Evolutionary conservation across 2,797 vertebrate species (phyloP).

Genomic region (Botia almorhae): DNA sequence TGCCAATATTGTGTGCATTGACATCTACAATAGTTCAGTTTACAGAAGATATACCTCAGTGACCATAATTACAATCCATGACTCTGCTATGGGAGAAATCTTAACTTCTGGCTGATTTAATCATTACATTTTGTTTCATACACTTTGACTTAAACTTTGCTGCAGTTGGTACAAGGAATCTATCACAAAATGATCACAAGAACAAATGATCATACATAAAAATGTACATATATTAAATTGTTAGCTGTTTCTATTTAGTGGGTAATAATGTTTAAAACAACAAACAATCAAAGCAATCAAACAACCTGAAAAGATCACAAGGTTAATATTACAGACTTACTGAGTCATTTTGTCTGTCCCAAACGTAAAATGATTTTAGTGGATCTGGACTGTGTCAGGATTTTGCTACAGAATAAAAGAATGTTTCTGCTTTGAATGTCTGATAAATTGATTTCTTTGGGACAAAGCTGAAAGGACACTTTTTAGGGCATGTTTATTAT

Average conservation of each 20-base stretch:
- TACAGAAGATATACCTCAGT: slow-evolving; percentile 5
- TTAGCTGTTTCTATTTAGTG: not conserved
- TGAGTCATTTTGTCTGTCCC: not conserved
- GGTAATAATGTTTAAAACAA: not conserved
- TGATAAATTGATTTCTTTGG: slow-evolving; percentile 38
- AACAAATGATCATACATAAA: not conserved
- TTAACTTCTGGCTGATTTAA: slow-evolving; percentile 70
- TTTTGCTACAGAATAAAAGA: slow-evolving; percentile 40
- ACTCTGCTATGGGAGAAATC: slow-evolving; percentile 59
- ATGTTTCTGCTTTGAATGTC: slow-evolving; percentile 33
- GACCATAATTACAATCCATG: slow-evolving; percentile 62
- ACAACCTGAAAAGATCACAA: not conserved
- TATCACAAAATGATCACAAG: not conserved
- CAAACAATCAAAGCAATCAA: not conserved
- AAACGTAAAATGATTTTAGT: not conserved
- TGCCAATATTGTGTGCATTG: not conserved
- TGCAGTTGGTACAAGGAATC: not conserved
- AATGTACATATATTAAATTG: not conserved
- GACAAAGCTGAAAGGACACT: not conserved
- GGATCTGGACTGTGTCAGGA: slow-evolving; percentile 26
- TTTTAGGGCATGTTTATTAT: slow-evolving; percentile 20
- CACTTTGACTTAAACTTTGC: slow-evolving; percentile 24
- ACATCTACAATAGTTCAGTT: not conserved
- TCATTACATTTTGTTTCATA: slow-evolving; percentile 53
- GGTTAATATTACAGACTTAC: not conserved